Percentiles rank a stretch among this genome's conserved stretches.
Conservation (phyloP, 1,140 invertebrate species). For the Pseudachorutes palmiensis region DNA sequence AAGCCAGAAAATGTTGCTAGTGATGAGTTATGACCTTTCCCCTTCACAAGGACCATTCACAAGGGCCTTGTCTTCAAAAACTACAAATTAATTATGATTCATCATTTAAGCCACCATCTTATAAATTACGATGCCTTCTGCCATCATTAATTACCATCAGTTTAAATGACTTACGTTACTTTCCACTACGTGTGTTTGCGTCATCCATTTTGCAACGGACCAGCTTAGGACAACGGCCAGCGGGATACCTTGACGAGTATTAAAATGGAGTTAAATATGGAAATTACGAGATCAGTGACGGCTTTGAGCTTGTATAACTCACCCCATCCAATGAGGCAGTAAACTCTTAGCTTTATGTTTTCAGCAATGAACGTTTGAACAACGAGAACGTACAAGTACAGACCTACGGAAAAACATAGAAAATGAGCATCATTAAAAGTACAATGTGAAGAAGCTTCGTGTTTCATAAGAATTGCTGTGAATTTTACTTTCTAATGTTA, state of each 20-base stretch:
- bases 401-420: slow-evolving; percentile 53
- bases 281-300: neutral
- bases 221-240: slow-evolving; percentile 58
- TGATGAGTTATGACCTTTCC: no score
- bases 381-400: slow-evolving; percentile 87
- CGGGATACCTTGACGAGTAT: slow-evolving; percentile 54
- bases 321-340: slow-evolving; percentile 88
- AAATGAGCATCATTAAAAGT: neutral
- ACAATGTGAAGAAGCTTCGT: no score
- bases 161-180: slow-evolving; percentile 4
- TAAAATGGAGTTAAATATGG: neutral
- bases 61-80: no score
- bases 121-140: no score
- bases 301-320: slow-evolving; percentile 40
- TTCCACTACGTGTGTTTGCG: slow-evolving; percentile 11
- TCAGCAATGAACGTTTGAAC: slow-evolving; percentile 85
- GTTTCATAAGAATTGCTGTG: no score
- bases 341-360: slow-evolving; percentile 76
- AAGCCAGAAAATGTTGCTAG: no score
- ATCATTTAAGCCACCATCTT: no score
- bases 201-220: slow-evolving; percentile 52
- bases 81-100: no score
- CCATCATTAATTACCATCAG: no score
- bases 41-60: no score
- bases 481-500: no score